Evolutionary conservation across 2,113 vertebrate genomes (phyloP), one percentile per base, ranked within the genome.

Genomic region (Limnothrissa miodon): DNA sequence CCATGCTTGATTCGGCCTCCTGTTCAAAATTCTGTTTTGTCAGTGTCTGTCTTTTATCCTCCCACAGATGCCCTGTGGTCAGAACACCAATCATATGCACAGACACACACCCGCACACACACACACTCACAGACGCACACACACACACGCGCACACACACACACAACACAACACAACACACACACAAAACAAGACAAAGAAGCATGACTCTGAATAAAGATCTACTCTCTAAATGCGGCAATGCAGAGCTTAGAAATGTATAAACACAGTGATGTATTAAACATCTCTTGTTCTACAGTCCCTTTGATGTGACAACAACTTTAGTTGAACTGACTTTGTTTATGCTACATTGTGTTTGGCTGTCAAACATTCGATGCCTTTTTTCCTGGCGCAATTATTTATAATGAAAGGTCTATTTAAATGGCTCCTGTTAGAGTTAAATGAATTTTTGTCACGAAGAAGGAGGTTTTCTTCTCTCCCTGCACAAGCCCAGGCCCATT

Each of bases 11-110:
- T 74, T 74, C 33, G 5, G 13, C 11, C 29, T 39, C 66, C 66
- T 74, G 66, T 74, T 74, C 66, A 74, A 74, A 74, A 74, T 74
- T 74, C 66, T 33, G 66, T 74, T 74, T 74, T 74, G 25, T 74
- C 66, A 17, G 66, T 29, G 33, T 74, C 66, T 39, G 10, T 74
- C 66, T 74, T 74, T 74, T 74, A 74, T 74, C 66, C 66, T 74
- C 13, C 66, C 29, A 74, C 66, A 4, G 15, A 74, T 74, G 66
- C 9, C 66, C 25, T 74, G 66, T 74, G 66, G 66, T 74, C 66
- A 74, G 13, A 74, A 15, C 66, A 36, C 66, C 66, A 74, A 74
- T 74, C 29, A 74, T 36, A 74, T 74, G 66, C 66, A 36, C 66
- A 74, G 66, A 33, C 66, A 33, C 66, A 74, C 66, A 4, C 66